Base-by-base conservation (phyloP, 2,888 invertebrate species). In the Scaptomyza parva region DNA sequence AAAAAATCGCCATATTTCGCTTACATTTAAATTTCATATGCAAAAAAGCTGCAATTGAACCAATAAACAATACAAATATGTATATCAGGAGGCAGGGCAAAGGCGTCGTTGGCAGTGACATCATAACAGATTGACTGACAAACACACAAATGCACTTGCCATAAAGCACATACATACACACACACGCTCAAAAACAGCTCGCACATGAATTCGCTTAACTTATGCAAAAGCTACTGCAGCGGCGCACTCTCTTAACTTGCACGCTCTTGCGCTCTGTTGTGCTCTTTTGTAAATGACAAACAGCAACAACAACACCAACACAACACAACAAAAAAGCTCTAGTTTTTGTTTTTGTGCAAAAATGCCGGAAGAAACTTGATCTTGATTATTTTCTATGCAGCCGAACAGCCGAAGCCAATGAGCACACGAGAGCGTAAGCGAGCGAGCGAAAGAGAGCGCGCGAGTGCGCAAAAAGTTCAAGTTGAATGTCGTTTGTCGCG, bases 321-420 rank as follows among this genome's bases (percentile, higher is more conserved):
- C n/a, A n/a, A n/a, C n/a, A n/a, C n/a, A n/a, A n/a, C n/a, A n/a
- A n/a, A n/a, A 72, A 82, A 82, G 82, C 86, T 83, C 77, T 73
- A 69, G 70, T 73, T 70, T 64, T 78, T 86, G 78, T 75, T 76
- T 48, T 69, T 81, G 79, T 68, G 68, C 70, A 86, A 82, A 76
- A 81, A 86, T 85, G 78, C 79, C 88, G 88, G 87, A 88, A 88
- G 87, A 80, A 88, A 88, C 89, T 89, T 88, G 88, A 88, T 88
- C 88, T 88, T 88, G 89, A 88, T 82, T 84, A 76, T 86, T 75
- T 81, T 69, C 76, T 77, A 74, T 78, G 83, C 77, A 62, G 51
- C 45, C 45, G 33, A 17, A 43, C 58, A 9, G 53, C 17, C 50
- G 39, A 53, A 53, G 61, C 55, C 70, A 70, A 59, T 59, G 57